Evolutionary conservation across 2,888 invertebrate species (phyloP).

Genomic region (Pemphredon lugubris): DNA sequence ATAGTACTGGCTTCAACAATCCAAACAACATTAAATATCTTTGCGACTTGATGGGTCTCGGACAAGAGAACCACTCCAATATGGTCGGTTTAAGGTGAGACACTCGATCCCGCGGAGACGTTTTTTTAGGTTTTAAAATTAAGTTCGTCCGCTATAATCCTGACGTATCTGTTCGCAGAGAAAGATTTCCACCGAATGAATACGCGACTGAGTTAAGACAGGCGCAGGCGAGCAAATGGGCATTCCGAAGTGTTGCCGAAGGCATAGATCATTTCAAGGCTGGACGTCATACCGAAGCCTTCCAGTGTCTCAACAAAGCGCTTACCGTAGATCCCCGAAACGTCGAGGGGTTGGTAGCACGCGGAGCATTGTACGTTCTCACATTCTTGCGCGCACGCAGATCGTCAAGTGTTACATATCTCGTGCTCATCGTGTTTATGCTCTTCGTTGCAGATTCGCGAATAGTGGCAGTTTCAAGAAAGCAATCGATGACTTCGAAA

Average conservation of each 20-base stretch:
- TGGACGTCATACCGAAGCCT: slow-evolving; percentile 95
- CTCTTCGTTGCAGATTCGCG: slow-evolving; percentile 84
- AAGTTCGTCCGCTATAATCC: neutral
- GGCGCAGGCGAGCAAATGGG: slow-evolving; percentile 96
- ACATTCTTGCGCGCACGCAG: neutral
- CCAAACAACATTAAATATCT: slow-evolving; percentile 93
- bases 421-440: neutral
- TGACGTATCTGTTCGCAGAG: slow-evolving; percentile 81
- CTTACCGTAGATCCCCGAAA: slow-evolving; percentile 95
- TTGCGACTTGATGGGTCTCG: slow-evolving; percentile 88
- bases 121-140: neutral
- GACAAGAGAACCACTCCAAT: slow-evolving; percentile 87
- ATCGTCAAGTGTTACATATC: neutral
- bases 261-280: slow-evolving; percentile 97
- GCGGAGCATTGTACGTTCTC: slow-evolving; percentile 89
- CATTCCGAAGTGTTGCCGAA: slow-evolving; percentile 95
- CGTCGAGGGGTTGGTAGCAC: slow-evolving; percentile 95
- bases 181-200: slow-evolving; percentile 90
- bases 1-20: slow-evolving; percentile 93
- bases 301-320: slow-evolving; percentile 96
- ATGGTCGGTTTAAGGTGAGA: slow-evolving; percentile 87
- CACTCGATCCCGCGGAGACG: slow-evolving; percentile 16
- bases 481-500: slow-evolving; percentile 97
- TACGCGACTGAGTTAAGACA: slow-evolving; percentile 93
- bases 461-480: slow-evolving; percentile 96